Evolutionary conservation across 2,113 vertebrate genomes (phyloP).

Genomic region (Triplophysa tibetana): DNA sequence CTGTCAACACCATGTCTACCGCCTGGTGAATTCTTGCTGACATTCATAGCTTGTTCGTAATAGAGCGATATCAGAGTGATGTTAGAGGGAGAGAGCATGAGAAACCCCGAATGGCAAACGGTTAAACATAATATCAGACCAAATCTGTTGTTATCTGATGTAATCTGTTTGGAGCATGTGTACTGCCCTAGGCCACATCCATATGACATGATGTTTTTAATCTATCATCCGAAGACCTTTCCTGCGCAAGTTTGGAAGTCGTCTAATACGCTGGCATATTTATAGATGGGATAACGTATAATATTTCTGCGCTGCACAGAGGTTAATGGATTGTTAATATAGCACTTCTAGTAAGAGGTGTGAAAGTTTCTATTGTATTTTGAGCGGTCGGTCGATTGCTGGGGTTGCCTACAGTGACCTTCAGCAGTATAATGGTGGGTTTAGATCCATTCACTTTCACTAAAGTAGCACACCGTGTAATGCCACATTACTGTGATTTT

Average conservation of each 20-base stretch:
- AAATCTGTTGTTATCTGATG: too few species aligned
- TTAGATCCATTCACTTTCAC: neutral
- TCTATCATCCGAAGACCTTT: conserved; percentile 14
- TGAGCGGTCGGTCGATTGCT: neutral
- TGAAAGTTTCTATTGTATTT: neutral
- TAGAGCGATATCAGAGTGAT: too few species aligned
- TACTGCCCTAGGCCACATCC: neutral
- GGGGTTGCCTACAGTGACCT: conserved; percentile 4
- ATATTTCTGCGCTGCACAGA: neutral
- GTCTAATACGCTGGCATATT: neutral
- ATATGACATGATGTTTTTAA: neutral
- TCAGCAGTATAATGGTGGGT: conserved; percentile 13
- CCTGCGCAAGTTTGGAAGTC: neutral
- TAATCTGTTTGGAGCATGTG: neutral
- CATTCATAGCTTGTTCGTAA: too few species aligned
- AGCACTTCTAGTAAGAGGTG: neutral
- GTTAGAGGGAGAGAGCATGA: too few species aligned
- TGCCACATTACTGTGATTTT: neutral
- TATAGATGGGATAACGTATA: neutral
- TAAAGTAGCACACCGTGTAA: neutral
- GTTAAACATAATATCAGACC: too few species aligned
- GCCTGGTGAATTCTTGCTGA: too few species aligned
- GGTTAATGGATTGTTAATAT: neutral
- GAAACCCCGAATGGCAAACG: too few species aligned
- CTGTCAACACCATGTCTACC: too few species aligned